Evolutionary conservation across 23 tunicate genomes (phyloP), one percentile per base, ranked within the genome.

Genomic region (Ciona savignyi): DNA sequence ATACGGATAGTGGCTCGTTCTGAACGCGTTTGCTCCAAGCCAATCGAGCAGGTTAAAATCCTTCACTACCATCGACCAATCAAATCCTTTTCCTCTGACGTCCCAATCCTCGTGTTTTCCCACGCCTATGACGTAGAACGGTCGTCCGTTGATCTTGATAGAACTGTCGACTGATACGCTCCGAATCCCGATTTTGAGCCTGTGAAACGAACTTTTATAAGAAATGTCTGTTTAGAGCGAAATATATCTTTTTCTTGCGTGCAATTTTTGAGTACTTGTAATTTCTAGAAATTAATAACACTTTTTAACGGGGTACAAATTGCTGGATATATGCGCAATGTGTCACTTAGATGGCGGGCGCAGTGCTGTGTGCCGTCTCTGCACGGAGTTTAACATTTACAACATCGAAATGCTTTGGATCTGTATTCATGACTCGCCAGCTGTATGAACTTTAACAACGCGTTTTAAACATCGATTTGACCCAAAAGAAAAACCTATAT

Each of bases 71-170:
- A 83, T 78, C 31, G 89, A 27, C 97, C 97, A 91, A 71, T 91
- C 97, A 51, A 91, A 80, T 27, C 97, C 97, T 60, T 91, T 91
- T 11, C 97, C 97, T 29, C 97, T 66, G 23, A 80, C 72, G 56
- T 81, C 81, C 97, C 97, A 91, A 71, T 91, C 97, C 61, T 91
- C 97, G 75, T 91, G 97, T 65, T 81, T 85, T 15, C 97, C 97
- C 32, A 91, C 81, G 19, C 97, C 97, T 61, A 85, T 79, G 60
- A 91, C 84, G 35, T 91, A 91, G 67, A 91, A 91, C 0, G 83
- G 91, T 62, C 70, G 79, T 27, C 77, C 79, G 84, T 91, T 91
- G 71, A 91, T 91, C 0, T 78, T 63, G 21, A 35, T 9, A 3
- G 86, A 84, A 4, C 72, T 86, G n/a, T 48, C 65, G 1, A 91